phyloP scores from a whole-genome alignment of 2,888 invertebrate genomes.

The Cephus nigrinus region DNA sequence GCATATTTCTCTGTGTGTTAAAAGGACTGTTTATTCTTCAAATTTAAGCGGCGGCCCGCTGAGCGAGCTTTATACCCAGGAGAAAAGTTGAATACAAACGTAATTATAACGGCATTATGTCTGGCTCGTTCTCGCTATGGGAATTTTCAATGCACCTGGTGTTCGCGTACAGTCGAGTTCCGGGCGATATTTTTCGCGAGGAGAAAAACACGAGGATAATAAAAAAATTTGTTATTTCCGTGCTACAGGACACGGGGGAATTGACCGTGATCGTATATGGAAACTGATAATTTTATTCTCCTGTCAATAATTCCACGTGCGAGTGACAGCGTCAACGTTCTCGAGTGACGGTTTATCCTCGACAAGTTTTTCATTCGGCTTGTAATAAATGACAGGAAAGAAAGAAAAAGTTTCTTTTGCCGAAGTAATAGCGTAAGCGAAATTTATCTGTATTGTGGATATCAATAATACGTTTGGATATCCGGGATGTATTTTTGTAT shows the following conservation, averaged over 20 bases:
- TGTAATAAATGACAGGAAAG: too few species aligned
- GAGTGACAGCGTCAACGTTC: too few species aligned
- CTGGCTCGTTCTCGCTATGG: neutral
- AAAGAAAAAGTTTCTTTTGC: too few species aligned
- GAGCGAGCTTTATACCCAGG: neutral
- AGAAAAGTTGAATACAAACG: neutral
- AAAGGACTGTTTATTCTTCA: neutral
- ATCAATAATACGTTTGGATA: too few species aligned
- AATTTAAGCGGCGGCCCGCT: neutral
- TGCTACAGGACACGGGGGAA: neutral
- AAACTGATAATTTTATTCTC: neutral
- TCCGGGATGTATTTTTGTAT: too few species aligned
- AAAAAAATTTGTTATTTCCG: neutral
- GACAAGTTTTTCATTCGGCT: too few species aligned
- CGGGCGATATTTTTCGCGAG: neutral
- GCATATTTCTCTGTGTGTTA: neutral
- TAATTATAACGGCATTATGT: neutral
- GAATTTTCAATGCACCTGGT: neutral
- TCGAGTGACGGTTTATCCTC: too few species aligned
- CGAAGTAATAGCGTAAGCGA: too few species aligned
- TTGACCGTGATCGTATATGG: neutral
- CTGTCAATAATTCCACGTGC: too few species aligned
- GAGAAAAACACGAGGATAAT: neutral
- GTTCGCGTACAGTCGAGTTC: neutral
- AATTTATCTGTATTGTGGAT: too few species aligned